phyloP scores from a whole-genome alignment of 2,797 vertebrate genomes.

The Dryobates pubescens region DNA sequence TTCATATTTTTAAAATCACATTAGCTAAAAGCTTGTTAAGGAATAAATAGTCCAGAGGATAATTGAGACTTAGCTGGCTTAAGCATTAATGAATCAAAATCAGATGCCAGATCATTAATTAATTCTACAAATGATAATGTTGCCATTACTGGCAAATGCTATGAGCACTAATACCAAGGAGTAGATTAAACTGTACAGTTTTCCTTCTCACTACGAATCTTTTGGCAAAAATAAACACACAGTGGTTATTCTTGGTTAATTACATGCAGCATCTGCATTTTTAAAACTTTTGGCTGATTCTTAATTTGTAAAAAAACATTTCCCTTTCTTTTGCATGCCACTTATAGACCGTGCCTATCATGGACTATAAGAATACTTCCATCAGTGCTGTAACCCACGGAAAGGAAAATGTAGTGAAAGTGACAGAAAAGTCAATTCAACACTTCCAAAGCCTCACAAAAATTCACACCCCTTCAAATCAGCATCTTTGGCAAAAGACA shows the following conservation, averaged over 20 bases:
- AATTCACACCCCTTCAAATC: constrained; percentile 52
- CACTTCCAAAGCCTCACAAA: constrained; percentile 37
- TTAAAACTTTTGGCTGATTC: background rate
- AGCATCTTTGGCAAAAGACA: constrained; percentile 7
- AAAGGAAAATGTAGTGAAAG: constrained; percentile 19
- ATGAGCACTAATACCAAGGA: constrained; percentile 57
- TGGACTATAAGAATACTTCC: constrained; percentile 29
- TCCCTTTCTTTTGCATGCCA: background rate
- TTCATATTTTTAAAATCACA: constrained; percentile 63
- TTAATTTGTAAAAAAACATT: constrained; percentile 13
- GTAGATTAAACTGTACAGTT: constrained; percentile 55
- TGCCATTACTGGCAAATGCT: constrained; percentile 61
- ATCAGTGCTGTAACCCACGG: background rate
- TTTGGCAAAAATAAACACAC: constrained; percentile 20
- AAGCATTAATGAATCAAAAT: constrained; percentile 76
- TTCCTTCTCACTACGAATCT: background rate
- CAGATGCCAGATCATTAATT: constrained; percentile 77
- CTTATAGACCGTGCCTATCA: constrained; percentile 38
- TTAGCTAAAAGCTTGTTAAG: constrained; percentile 75
- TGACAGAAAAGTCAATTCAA: constrained; percentile 62
- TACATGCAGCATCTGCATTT: background rate
- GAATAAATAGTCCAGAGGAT: constrained; percentile 74
- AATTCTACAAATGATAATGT: constrained; percentile 76
- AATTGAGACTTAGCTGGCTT: constrained; percentile 76
- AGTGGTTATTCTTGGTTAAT: background rate